Base-by-base conservation (phyloP, 2,888 invertebrate species). In the Phalangium opilio region DNA sequence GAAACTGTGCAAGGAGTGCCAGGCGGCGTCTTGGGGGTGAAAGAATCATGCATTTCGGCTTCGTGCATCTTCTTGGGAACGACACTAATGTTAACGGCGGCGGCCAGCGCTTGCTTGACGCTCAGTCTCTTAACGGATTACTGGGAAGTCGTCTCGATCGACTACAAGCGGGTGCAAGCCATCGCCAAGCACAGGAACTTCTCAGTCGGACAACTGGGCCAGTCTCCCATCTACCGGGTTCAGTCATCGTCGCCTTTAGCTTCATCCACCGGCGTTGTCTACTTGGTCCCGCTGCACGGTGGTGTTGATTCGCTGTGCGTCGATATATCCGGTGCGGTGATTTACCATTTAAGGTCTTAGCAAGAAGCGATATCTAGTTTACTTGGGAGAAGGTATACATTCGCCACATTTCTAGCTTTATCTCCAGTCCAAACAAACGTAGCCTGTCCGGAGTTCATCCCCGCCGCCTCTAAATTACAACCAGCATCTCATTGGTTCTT, bases 271-370 rank as follows among this genome's bases (percentile, higher is more conserved):
- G 33, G 32, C 1, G 32, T 38, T 3, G 51, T 71, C 33, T 83
- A 85, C 67, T 67, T 87, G 49, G 82, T 86, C 21, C 86, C 83
- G 11, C 83, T 83, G 79, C 82, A 82, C 59, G 85, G 83, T n/a
- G 89, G 83, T 33, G 89, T 83, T 61, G 89, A 83, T 89, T 87
- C 81, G 18, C 75, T 83, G 65, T 90, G 82, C 67, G 80, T 80
- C 59, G 81, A 81, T 59, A 73, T 86, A 59, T 77, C 78, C 67
- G 83, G 85, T 84, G 69, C 65, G 62, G 5, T 11, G 3, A 5
- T 39, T 8, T 18, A n/a, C n/a, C n/a, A n/a, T n/a, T n/a, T n/a
- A n/a, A n/a, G n/a, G n/a, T n/a, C n/a, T n/a, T n/a, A n/a, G n/a
- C n/a, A n/a, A n/a, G n/a, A n/a, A n/a, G n/a, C n/a, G n/a, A n/a